Evolutionary conservation across 2,888 invertebrate species (phyloP), one percentile per base, ranked within the genome.

Genomic region (Xylocampa areola): DNA sequence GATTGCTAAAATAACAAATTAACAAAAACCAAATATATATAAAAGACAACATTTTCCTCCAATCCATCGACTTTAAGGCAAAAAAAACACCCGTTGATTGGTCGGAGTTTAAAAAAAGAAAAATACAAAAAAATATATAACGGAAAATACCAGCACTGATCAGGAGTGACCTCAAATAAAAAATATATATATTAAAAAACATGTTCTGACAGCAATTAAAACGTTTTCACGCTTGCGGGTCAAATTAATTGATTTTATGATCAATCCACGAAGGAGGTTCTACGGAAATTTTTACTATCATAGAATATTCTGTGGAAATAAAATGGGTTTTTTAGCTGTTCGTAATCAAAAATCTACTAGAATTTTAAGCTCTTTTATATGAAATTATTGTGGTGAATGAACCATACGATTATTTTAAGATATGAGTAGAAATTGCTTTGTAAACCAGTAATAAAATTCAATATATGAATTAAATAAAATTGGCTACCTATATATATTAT

Each of bases 241-340:
- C 52, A 37, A 33, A 51, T 49, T 73, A 76, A 76, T 74, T 64
- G 73, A 75, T 76, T 76, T 67, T 76, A 73, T 65, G 61, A 73
- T 21, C 58, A 62, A 75, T 69, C 61, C 67, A 52, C 68, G 63
- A 68, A n/a, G n/a, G n/a, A n/a, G n/a, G 58, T 72, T 68, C 25
- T 39, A 45, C 29, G 54, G 23, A 69, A 48, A 69, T 44, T 49
- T 53, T 74, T 74, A 68, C 72, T 64, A 59, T 51, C 27, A 33
- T 41, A 33, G 16, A 32, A n/a, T 36, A 4, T 5, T 53, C 27
- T 48, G 43, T 63, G 49, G 30, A 57, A 47, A 39, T 29, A 49
- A 51, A 50, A 61, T 27, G 25, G 30, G 27, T 45, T 49, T 59
- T 16, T 17, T 50, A 33, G 14, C 16, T 23, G 29, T 54, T 55